Base-by-base conservation (phyloP, 2,113 vertebrate species). In the Excalfactoria chinensis region DNA sequence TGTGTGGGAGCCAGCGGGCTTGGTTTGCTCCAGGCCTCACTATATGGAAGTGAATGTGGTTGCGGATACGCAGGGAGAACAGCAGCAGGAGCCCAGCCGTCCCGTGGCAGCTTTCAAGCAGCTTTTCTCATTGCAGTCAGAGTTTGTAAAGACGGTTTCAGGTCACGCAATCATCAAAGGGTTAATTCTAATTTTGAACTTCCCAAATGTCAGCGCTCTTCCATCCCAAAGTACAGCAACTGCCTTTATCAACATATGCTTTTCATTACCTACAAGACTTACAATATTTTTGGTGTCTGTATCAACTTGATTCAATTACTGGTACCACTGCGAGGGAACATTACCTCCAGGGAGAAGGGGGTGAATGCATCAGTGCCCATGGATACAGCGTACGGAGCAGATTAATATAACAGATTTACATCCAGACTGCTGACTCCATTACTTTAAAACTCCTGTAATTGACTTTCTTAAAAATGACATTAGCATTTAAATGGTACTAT, bases 261-360 rank as follows among this genome's bases (percentile, higher is more conserved):
- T 98, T 97, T 97, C 95, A 98, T 98, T 97, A 98, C 96, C 96
- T 96, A 97, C 96, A 95, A 95, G 97, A 96, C 97, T 97, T 97
- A 97, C 97, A 96, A 95, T 98, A 97, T 98, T 98, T 96, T 93
- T 93, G 94, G 97, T 96, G 96, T 98, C 97, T 95, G 96, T 98
- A 98, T 98, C 98, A 97, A 98, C 98, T 98, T 98, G 98, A 99
- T 98, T 98, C 98, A 98, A 98, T 98, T 98, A 98, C 97, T 96
- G 96, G 97, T 98, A 97, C 97, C 97, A 95, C 96, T 95, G 97
- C n/a, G 78, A 98, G 98, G 97, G 98, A 98, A 97, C 93, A 89
- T 97, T 98, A 97, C 98, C 98, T 97, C 96, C 93, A 90, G 97
- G 98, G 96, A 92, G 97, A 85, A 77, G 91, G 69, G 78, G 91